These are phyloP conservation scores for Sebastiscus tertius DNA, from an alignment of 2,797 vertebrate genomes.

Conservation along the genomic window DNA sequence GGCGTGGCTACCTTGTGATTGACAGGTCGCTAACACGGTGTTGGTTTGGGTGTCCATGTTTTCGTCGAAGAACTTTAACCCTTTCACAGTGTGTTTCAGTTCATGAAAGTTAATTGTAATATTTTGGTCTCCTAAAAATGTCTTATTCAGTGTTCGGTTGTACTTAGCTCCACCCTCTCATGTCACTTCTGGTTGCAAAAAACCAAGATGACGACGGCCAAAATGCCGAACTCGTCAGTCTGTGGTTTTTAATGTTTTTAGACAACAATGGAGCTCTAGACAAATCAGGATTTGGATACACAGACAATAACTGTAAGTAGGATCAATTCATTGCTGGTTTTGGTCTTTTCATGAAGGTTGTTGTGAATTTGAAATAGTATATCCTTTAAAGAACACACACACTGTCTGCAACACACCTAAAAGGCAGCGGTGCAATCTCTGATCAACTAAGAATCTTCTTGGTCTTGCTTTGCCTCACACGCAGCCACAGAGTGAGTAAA, in stretches of 20 bases:
- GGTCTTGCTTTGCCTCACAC: constrained; percentile 57
- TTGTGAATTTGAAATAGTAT: not conserved
- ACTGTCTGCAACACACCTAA: not conserved
- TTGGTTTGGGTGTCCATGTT: no score
- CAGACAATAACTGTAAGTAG: not conserved
- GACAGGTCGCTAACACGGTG: rapidly evolving
- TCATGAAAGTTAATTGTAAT: no score
- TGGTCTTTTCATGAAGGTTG: not conserved
- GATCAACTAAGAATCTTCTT: constrained; percentile 36
- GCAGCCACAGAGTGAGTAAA: constrained; percentile 75
- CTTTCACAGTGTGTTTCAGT: no score
- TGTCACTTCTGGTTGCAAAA: no score
- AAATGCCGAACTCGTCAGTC: no score
- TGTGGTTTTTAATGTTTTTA: not conserved
- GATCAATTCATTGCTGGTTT: not conserved
- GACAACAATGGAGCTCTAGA: not conserved
- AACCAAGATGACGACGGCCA: rapidly evolving
- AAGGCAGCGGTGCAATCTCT: constrained; percentile 14
- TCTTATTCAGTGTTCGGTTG: no score
- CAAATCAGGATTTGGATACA: no score
- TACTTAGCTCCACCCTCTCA: no score
- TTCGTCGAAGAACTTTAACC: no score
- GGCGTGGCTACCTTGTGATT: no score
- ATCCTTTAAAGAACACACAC: not conserved
- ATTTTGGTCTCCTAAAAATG: no score